phyloP scores from a whole-genome alignment of 1,140 invertebrate genomes.

The Eufriesea mexicana region DNA sequence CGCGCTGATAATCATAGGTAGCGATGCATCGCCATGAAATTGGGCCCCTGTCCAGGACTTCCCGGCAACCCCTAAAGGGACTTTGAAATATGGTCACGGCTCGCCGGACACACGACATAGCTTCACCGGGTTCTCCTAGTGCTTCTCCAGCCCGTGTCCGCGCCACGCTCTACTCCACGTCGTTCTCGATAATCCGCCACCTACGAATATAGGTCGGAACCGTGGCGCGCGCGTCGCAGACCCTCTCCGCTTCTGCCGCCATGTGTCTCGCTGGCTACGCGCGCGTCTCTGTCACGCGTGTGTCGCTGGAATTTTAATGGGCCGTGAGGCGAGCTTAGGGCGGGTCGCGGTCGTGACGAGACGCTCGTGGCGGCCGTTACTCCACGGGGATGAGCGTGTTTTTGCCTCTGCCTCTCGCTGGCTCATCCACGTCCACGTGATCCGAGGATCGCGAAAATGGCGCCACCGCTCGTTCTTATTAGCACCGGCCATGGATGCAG shows the following conservation, averaged over 20 bases:
- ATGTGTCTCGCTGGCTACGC: neutral
- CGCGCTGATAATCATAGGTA: conserved; percentile 80
- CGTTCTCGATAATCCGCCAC: conserved; percentile 44
- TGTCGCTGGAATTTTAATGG: conserved; percentile 58
- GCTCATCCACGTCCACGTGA: neutral
- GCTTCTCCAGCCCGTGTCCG: neutral
- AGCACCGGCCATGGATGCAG: neutral
- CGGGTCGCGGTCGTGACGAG: conserved; percentile 37
- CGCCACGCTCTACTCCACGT: neutral
- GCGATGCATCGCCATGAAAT: conserved; percentile 79
- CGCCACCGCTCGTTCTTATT: conserved; percentile 12
- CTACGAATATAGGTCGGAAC: conserved; percentile 45
- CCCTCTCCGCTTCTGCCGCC: neutral
- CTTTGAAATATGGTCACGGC: conserved; percentile 70
- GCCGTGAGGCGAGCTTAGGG: conserved; percentile 44
- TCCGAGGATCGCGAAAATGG: conserved; percentile 6
- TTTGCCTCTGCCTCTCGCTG: neutral
- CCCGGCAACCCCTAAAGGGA: conserved; percentile 73
- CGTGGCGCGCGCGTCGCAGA: neutral
- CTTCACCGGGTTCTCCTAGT: conserved; percentile 17
- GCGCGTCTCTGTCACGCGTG: neutral
- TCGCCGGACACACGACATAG: conserved; percentile 57
- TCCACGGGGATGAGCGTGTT: neutral
- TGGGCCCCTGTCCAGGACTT: conserved; percentile 76
- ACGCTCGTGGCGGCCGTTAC: neutral